A percentile compares a stretch with the other conserved stretches of the same genome.
Conservation (phyloP, 2,888 invertebrate species). For the Callimorpha dominula region DNA sequence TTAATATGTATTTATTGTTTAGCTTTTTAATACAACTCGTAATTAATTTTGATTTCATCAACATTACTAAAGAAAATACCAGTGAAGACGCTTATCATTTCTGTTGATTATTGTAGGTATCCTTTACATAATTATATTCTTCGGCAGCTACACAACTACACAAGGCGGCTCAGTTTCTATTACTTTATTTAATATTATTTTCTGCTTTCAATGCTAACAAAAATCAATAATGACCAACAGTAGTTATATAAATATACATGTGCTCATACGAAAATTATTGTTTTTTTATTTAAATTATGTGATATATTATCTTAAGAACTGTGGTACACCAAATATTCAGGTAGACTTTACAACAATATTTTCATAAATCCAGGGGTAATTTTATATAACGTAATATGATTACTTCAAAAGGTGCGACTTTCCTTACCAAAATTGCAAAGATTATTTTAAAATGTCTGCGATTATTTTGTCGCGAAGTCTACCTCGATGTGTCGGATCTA, state of each 20-base stretch:
- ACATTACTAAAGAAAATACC: background rate
- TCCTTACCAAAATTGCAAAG: background rate
- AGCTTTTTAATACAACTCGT: too few relatives aligned
- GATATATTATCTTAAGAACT: slow-evolving; percentile 64
- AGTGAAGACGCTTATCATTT: background rate
- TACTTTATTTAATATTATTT: slow-evolving; percentile 21
- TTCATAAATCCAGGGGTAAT: background rate
- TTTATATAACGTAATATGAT: background rate
- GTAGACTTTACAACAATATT: slow-evolving; percentile 10
- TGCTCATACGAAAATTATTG: slow-evolving; percentile 81
- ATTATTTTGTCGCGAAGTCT: slow-evolving; percentile 31
- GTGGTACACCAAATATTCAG: background rate
- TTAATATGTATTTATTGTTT: too few relatives aligned
- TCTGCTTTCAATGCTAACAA: slow-evolving; percentile 47
- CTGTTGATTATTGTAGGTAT: too few relatives aligned
- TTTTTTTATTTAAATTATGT: slow-evolving; percentile 75
- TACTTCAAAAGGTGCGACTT: slow-evolving; percentile 1
- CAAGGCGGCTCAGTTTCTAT: slow-evolving; percentile 20
- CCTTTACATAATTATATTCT: background rate
- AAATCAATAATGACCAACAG: slow-evolving; percentile 76
- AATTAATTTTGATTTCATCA: too few relatives aligned
- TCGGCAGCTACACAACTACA: background rate
- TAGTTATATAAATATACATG: slow-evolving; percentile 75
- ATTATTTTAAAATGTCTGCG: background rate
- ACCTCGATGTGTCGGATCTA: slow-evolving; percentile 34